Conservation (phyloP, 2,797 vertebrate genomes). For the Argentina silus region DNA sequence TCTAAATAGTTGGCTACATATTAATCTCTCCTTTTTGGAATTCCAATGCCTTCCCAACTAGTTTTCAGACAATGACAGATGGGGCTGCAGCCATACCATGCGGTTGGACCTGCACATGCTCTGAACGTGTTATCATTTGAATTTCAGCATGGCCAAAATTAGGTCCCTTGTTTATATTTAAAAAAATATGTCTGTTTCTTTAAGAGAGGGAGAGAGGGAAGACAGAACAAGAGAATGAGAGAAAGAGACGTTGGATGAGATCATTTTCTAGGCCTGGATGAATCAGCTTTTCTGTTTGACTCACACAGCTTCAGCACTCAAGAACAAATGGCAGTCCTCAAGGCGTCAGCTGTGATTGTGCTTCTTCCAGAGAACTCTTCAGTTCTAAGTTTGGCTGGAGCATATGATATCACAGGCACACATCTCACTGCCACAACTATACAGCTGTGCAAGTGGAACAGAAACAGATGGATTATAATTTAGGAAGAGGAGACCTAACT, state of each 20-base stretch:
- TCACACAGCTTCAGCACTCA: conserved; percentile 8
- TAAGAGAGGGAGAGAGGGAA: conserved; percentile 48
- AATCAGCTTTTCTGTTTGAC: conserved; percentile 75
- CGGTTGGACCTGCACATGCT: conserved; percentile 7
- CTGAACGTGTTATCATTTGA: conserved; percentile 50
- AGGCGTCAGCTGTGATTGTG: background rate
- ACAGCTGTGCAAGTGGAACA: background rate
- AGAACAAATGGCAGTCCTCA: conserved; percentile 20
- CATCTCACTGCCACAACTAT: background rate
- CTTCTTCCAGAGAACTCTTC: background rate
- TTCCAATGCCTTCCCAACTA: background rate
- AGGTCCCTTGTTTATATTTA: conserved; percentile 77
- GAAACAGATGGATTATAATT: conserved; percentile 1
- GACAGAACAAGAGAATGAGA: conserved; percentile 13
- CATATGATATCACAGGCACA: background rate
- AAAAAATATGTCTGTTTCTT: conserved; percentile 67
- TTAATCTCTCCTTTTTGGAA: background rate
- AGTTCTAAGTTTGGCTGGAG: background rate
- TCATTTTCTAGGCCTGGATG: conserved; percentile 76
- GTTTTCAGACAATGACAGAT: background rate
- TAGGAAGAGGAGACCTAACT: background rate
- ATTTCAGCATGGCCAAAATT: conserved; percentile 56
- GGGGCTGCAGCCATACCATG: background rate
- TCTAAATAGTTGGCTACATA: background rate
- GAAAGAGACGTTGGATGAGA: conserved; percentile 65